Evolutionary conservation across 2,113 vertebrate species (phyloP).

Genomic region (Capra hircus): DNA sequence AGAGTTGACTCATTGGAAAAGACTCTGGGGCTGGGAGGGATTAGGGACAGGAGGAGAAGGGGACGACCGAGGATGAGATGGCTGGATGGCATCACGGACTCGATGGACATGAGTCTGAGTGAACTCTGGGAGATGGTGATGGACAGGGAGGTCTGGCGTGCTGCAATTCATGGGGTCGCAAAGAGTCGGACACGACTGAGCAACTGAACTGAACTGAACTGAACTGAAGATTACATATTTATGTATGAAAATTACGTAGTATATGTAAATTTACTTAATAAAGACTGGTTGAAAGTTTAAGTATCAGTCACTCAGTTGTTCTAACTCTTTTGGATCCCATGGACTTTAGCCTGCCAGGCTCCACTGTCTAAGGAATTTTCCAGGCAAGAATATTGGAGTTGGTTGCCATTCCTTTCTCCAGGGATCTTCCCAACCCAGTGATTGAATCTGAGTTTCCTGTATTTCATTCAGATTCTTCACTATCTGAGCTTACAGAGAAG

Average conservation of each 20-base stretch:
- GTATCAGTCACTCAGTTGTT: neutral
- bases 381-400: neutral
- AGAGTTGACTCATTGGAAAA: too few species aligned
- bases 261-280: neutral
- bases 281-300: neutral
- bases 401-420: neutral
- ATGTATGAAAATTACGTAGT: neutral
- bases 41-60: too few species aligned
- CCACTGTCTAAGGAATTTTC: neutral
- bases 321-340: neutral
- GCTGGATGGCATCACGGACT: too few species aligned
- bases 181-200: too few species aligned
- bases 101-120: too few species aligned
- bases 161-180: too few species aligned
- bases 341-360: neutral
- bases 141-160: too few species aligned
- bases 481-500: neutral
- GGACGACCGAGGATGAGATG: too few species aligned
- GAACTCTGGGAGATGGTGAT: too few species aligned
- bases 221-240: neutral
- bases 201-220: too few species aligned
- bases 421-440: neutral
- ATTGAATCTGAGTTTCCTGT: neutral
- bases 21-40: too few species aligned
- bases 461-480: neutral